Conservation (phyloP, 2,797 vertebrate species). For the Urosaurus nigricauda region DNA sequence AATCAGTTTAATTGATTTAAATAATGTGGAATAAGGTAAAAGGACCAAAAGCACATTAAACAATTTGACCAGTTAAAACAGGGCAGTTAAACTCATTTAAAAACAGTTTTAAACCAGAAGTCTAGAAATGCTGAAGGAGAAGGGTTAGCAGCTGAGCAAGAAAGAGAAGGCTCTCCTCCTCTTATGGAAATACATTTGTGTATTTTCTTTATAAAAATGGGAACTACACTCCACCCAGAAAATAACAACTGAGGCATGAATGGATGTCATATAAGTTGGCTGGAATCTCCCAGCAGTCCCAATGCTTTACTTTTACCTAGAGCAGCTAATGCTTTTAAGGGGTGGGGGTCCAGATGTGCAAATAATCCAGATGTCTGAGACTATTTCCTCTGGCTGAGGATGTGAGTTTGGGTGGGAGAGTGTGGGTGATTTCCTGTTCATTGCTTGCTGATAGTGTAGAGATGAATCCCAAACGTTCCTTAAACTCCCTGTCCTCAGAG, state of each 20-base stretch:
- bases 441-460: slow-evolving; percentile 37
- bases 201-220: slow-evolving; percentile 19
- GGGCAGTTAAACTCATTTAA: no score
- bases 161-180: slow-evolving; percentile 16
- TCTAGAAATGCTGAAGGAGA: not conserved
- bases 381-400: slow-evolving; percentile 60
- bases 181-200: not conserved
- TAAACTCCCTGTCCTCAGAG: not conserved
- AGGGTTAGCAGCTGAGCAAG: rapidly evolving
- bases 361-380: slow-evolving; percentile 69
- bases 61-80: no score
- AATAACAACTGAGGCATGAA: not conserved
- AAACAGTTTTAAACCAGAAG: no score
- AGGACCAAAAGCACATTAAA: no score
- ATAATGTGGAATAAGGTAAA: no score
- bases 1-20: no score
- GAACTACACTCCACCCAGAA: slow-evolving; percentile 3
- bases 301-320: slow-evolving; percentile 34
- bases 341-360: slow-evolving; percentile 68
- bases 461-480: slow-evolving; percentile 14
- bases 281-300: not conserved
- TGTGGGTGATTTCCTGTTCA: slow-evolving; percentile 63
- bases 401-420: slow-evolving; percentile 40
- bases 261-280: not conserved
- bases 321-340: slow-evolving; percentile 43